Conservation (phyloP, 2,113 vertebrate species). For the Symphodus melops region DNA sequence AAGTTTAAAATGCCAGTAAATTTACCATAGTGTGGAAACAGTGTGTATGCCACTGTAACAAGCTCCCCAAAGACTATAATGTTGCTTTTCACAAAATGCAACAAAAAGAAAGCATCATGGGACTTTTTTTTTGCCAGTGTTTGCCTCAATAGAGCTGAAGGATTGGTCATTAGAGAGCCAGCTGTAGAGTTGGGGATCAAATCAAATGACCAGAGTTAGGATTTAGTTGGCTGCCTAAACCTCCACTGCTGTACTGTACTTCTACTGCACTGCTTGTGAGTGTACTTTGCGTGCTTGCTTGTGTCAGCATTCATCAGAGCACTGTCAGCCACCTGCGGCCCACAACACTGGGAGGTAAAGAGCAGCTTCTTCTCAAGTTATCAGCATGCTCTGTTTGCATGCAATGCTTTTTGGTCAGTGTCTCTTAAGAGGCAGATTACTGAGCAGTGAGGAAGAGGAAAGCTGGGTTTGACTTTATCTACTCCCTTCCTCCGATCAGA, state of each 20-base stretch:
- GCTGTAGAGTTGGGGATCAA: slow-evolving; percentile 27
- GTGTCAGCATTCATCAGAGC: slow-evolving; percentile 66
- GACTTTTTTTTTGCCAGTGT: slow-evolving; percentile 18
- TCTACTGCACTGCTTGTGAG: slow-evolving; percentile 30
- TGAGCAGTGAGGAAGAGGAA: neutral
- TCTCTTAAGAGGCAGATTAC: slow-evolving; percentile 3
- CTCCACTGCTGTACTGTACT: slow-evolving; percentile 31
- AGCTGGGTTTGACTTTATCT: neutral
- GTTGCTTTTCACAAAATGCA: slow-evolving; percentile 28
- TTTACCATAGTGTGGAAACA: slow-evolving; percentile 19
- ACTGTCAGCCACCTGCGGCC: slow-evolving; percentile 57
- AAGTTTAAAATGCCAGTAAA: slow-evolving; percentile 25
- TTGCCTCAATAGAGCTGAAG: slow-evolving; percentile 36
- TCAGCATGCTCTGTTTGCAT: slow-evolving; percentile 34
- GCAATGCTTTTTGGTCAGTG: neutral
- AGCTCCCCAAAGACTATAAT: slow-evolving; percentile 45
- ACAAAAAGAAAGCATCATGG: slow-evolving; percentile 34
- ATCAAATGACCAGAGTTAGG: slow-evolving; percentile 33
- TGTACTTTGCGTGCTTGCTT: slow-evolving; percentile 37
- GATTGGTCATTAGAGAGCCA: slow-evolving; percentile 37
- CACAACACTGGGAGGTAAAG: slow-evolving; percentile 40
- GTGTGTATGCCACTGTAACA: slow-evolving; percentile 26
- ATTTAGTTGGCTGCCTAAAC: slow-evolving; percentile 35
- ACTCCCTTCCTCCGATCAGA: slow-evolving; percentile 19
- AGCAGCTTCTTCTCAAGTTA: slow-evolving; percentile 19